Evolutionary conservation across 2,888 invertebrate species (phyloP), one percentile per base, ranked within the genome.

Genomic region (Erynnis tages): DNA sequence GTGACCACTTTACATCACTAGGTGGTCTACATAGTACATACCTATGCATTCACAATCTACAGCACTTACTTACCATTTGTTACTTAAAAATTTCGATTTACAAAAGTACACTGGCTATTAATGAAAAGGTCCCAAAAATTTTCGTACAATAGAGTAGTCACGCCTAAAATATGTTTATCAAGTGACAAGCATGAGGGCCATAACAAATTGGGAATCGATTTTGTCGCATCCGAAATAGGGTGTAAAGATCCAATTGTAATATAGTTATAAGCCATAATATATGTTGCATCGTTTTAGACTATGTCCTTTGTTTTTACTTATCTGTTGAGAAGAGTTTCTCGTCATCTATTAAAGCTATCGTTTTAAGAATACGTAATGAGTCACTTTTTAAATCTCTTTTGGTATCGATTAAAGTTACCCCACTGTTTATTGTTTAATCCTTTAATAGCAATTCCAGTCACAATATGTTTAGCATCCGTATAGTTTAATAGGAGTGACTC

Each of bases 191-290:
- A 72, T 70, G 75, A 82, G 86, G 85, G 86, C 79, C 82, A 81
- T 80, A 83, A 79, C 83, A 76, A 85, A 86, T 87, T 82, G 82
- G 66, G 67, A 86, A 88, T 87, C 85, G 86, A 88, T 87, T 85
- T 86, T 81, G 82, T 87, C 83, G 74, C 81, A 79, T 79, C 77
- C 84, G 76, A 78, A 82, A 82, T 85, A 75, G 88, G 88, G 88
- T 87, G 86, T 79, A 80, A 82, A 81, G 73, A 80, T 81, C 79
- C 76, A 73, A 84, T 85, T 86, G 80, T 85, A 76, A 80, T 80
- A 82, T 77, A 82, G 82, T 84, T 81, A 79, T 79, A 60, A 62
- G 74, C 86, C 86, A 86, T 87, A 87, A n/a, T n/a, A n/a, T n/a
- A n/a, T n/a, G n/a, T n/a, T 4, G n/a, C 4, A 34, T 5, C 16